Percentiles rank a stretch among this genome's conserved stretches.
Evolutionary conservation across 2,888 invertebrate species (phyloP).

Genomic region (Zeuzera pyrina): DNA sequence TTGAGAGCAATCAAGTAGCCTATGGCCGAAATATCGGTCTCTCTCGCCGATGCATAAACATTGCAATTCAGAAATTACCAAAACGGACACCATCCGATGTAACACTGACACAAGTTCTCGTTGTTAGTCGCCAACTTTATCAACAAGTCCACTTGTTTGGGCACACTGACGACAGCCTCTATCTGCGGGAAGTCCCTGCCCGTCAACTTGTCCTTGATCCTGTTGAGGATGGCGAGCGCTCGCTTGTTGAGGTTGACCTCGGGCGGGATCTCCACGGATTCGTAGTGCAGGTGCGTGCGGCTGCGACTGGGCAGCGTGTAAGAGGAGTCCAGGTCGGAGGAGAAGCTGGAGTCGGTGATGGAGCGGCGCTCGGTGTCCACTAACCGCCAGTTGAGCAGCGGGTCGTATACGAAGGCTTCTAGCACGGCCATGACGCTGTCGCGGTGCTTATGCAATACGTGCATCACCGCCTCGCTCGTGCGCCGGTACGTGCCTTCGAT

Average conservation of each 20-base stretch:
- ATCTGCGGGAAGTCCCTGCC: constrained; percentile 89
- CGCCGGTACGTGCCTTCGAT: constrained; percentile 97
- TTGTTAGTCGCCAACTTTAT: constrained; percentile 97
- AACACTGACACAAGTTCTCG: constrained; percentile 99
- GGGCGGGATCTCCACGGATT: constrained; percentile 68
- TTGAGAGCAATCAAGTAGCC: no score
- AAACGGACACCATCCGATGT: constrained; percentile 97
- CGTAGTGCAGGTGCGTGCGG: constrained; percentile 48
- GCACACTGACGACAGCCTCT: constrained; percentile 84
- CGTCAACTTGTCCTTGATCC: constrained; percentile 95
- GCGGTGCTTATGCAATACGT: constrained; percentile 91
- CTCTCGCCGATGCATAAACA: no score
- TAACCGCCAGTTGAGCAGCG: constrained; percentile 96
- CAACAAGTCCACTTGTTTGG: constrained; percentile 92
- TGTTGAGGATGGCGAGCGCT: constrained; percentile 90
- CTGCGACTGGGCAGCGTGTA: constrained; percentile 53
- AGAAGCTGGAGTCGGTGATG: constrained; percentile 52
- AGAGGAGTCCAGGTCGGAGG: constrained; percentile 52
- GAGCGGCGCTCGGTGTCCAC: constrained; percentile 54
- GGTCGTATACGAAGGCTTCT: constrained; percentile 99
- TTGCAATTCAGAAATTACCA: no score
- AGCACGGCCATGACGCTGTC: constrained; percentile 98
- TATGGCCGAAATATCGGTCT: no score
- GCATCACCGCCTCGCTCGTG: constrained; percentile 97
- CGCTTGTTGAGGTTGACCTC: constrained; percentile 92